These are phyloP conservation scores for Nemoura dubitans DNA, from an alignment of 2,888 invertebrate species.

Conservation along the genomic window DNA sequence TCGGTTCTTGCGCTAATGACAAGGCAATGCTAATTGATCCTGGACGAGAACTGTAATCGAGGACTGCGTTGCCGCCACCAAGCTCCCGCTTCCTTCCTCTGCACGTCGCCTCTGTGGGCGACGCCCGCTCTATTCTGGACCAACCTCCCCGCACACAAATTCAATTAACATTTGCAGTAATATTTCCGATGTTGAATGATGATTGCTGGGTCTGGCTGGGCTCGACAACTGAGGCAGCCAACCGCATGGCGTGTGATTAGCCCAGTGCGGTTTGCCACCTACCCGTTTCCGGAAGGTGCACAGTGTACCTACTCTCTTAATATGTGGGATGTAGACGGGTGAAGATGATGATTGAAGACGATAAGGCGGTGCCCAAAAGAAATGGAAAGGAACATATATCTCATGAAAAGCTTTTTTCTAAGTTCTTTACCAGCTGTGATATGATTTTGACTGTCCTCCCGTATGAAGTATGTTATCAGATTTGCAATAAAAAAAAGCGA, in stretches of 20 bases:
- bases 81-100: conserved; percentile 17
- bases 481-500: no score
- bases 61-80: conserved; percentile 16
- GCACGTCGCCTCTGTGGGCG: not conserved
- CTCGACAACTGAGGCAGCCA: not conserved
- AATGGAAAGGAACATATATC: not conserved
- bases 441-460: no score
- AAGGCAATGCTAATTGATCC: conserved; percentile 60
- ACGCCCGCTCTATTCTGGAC: conserved; percentile 20
- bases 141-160: conserved; percentile 22
- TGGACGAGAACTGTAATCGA: conserved; percentile 61
- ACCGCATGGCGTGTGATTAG: not conserved
- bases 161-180: conserved; percentile 43
- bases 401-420: no score
- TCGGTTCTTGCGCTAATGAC: conserved; percentile 58
- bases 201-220: conserved; percentile 12
- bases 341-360: not conserved
- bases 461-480: no score
- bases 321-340: not conserved
- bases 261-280: conserved; percentile 35
- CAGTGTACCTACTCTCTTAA: not conserved
- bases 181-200: conserved; percentile 21
- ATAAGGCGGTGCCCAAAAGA: not conserved
- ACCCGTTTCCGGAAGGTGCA: conserved; percentile 33
- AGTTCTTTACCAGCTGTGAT: no score